Base-by-base conservation (phyloP, 2,888 invertebrate genomes). In the Archips xylosteana region DNA sequence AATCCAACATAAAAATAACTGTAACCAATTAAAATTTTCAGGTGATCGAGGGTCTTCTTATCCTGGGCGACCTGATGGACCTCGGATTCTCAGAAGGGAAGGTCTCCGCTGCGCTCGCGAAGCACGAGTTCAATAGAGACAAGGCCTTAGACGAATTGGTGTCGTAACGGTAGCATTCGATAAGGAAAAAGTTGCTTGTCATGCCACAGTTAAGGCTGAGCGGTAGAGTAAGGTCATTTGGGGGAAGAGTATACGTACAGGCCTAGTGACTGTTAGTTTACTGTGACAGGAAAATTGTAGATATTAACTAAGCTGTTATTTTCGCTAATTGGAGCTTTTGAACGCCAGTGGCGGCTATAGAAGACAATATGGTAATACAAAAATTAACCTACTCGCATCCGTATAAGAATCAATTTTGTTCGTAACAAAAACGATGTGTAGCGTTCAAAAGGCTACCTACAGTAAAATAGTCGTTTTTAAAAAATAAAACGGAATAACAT, bases 141-240 rank as follows among this genome's bases (percentile, higher is more conserved):
- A 97, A 97, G 91, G 98, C 98, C 61, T 94, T 98, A 83, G 98
- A 98, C 87, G 96, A 96, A 86, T 95, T 98, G 80, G 97, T 98
- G 84, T 96, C 96, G 85, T 97, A 97, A 86, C 81, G 76, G 54
- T 72, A 63, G 51, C 13, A 39, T 54, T 42, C 23, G 69, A 36
- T 60, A 60, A 69, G 69, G 64, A 74, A 64, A 69, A 64, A 42
- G 36, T 47, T 54, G 57, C 39, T 67, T 60, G 65, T 51, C 36
- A 15, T 54, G 51, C 51, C 36, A 67, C 57, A 57, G 57, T 34
- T 54, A 42, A 2, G 9, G 42, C 10, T 15, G 42, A 42, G 66
- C 66, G 23, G 47, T 63, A 63, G 63, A 63, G 47, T 63, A 63
- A 63, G 13, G 47, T 47, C 32, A 3, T 32, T 8, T 5, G 32